Evolutionary conservation across 2,888 invertebrate genomes (phyloP).

Genomic region (Andrena flavipes): DNA sequence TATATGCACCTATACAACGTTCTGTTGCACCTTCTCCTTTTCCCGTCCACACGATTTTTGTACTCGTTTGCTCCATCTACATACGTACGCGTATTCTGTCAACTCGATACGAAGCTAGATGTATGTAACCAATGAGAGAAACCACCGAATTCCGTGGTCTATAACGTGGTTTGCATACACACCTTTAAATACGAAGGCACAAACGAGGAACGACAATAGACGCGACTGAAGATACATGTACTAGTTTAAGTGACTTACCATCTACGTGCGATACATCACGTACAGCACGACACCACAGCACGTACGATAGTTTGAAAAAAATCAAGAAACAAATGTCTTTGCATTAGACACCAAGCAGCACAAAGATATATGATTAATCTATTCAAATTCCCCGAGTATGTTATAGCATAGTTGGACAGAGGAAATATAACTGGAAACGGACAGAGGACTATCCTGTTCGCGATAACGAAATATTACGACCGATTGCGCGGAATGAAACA

Average conservation of each 20-base stretch:
- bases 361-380: too few species aligned
- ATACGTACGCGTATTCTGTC: too few species aligned
- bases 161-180: neutral
- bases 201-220: slow-evolving; percentile 29
- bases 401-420: too few species aligned
- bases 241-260: slow-evolving; percentile 80
- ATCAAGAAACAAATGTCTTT: slow-evolving; percentile 46
- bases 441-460: too few species aligned
- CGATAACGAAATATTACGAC: neutral
- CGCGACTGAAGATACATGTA: slow-evolving; percentile 45
- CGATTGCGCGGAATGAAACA: neutral
- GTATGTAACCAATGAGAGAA: neutral
- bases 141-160: neutral
- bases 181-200: too few species aligned
- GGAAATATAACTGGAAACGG: too few species aligned
- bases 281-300: slow-evolving; percentile 79
- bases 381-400: too few species aligned
- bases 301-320: slow-evolving; percentile 81
- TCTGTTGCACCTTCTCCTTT: neutral
- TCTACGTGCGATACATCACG: slow-evolving; percentile 81
- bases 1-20: neutral
- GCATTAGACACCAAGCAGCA: slow-evolving; percentile 1
- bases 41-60: neutral
- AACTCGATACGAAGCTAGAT: neutral
- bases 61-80: too few species aligned